phyloP scores from a whole-genome alignment of 2,888 invertebrate genomes.

The Abrostola triplasia region DNA sequence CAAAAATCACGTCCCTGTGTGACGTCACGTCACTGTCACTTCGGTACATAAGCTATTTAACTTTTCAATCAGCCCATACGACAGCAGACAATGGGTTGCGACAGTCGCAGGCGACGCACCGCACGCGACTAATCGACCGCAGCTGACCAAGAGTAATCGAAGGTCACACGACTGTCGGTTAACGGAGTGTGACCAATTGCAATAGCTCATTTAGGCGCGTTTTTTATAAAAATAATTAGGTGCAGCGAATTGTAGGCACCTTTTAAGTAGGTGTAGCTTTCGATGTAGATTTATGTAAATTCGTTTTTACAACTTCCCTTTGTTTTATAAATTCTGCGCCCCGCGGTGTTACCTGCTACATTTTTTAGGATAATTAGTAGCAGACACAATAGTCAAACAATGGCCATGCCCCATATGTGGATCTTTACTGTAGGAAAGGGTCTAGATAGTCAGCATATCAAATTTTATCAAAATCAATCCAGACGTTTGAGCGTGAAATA shows the following conservation, averaged over 20 bases:
- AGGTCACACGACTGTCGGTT: slow-evolving; percentile 52
- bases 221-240: slow-evolving; percentile 7
- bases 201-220: slow-evolving; percentile 28
- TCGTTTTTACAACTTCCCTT: neutral
- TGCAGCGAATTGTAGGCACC: slow-evolving; percentile 1
- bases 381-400: no score
- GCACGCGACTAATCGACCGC: slow-evolving; percentile 32
- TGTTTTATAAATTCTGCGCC: no score
- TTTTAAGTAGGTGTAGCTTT: neutral
- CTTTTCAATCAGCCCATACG: slow-evolving; percentile 5
- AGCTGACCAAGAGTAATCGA: slow-evolving; percentile 49
- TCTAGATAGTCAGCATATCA: no score
- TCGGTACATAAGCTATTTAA: neutral
- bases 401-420: no score
- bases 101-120: slow-evolving; percentile 41
- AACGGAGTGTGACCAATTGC: slow-evolving; percentile 53
- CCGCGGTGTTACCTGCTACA: no score
- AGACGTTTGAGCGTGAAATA: no score
- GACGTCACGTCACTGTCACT: no score
- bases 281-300: neutral
- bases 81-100: slow-evolving; percentile 45
- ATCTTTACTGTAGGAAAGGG: no score
- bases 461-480: no score
- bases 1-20: no score
- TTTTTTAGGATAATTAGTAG: no score